Evolutionary conservation across 1,140 invertebrate species (phyloP).

Genomic region (Trichomalopsis sarcophagae): DNA sequence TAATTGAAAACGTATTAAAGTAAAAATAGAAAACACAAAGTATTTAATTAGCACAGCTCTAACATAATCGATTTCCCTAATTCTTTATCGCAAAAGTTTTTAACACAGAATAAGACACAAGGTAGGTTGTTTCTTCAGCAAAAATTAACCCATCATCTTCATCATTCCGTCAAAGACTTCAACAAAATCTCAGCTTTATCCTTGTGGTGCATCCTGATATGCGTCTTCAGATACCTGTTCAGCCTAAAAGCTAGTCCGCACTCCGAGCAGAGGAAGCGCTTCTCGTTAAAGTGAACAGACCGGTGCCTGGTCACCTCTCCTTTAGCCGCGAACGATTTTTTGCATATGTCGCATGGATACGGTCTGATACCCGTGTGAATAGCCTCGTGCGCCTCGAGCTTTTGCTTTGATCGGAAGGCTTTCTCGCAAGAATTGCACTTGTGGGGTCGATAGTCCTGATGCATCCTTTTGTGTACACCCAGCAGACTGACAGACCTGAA

Average conservation of each 20-base stretch:
- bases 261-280: slow-evolving; percentile 72
- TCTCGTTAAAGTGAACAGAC: slow-evolving; percentile 73
- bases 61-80: background rate
- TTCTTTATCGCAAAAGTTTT: too few species aligned
- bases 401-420: slow-evolving; percentile 72
- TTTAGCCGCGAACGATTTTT: slow-evolving; percentile 73
- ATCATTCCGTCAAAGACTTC: background rate
- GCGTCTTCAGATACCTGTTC: slow-evolving; percentile 73
- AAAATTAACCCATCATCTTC: background rate
- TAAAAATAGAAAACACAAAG: background rate
- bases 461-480: slow-evolving; percentile 74
- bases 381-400: slow-evolving; percentile 71
- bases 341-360: slow-evolving; percentile 73
- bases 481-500: slow-evolving; percentile 74
- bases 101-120: too few species aligned
- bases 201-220: slow-evolving; percentile 56
- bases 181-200: slow-evolving; percentile 29
- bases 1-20: background rate
- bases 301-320: slow-evolving; percentile 73
- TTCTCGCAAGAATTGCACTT: slow-evolving; percentile 72
- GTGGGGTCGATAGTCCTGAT: slow-evolving; percentile 73
- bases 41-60: background rate
- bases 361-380: slow-evolving; percentile 72
- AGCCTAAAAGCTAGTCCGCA: slow-evolving; percentile 77
- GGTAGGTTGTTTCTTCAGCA: background rate